Percentiles rank a stretch among this genome's conserved stretches.
Evolutionary conservation across 2,113 vertebrate species (phyloP).

Genomic region (Chionodraco myersi): DNA sequence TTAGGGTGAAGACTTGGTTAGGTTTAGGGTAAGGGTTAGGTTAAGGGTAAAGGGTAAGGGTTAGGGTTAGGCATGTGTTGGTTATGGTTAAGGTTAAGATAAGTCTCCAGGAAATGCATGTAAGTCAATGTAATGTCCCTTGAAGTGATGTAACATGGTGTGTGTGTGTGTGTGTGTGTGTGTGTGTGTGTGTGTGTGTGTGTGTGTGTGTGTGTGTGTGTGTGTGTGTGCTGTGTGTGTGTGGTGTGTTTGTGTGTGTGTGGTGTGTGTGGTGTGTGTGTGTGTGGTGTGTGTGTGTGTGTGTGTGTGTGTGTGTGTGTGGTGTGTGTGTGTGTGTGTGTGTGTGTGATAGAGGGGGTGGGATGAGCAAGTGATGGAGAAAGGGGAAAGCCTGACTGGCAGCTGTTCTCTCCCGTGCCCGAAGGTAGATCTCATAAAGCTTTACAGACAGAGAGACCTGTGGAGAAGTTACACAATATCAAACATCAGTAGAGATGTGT

Average conservation of each 20-base stretch:
- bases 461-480: conserved; percentile 58
- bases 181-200: no score
- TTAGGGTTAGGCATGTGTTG: no score
- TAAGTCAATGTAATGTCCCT: no score
- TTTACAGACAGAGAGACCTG: conserved; percentile 31
- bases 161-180: conserved; percentile 5
- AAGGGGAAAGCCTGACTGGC: conserved; percentile 22
- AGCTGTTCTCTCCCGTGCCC: conserved; percentile 37
- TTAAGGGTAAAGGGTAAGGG: no score
- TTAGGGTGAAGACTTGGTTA: no score
- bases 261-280: not conserved
- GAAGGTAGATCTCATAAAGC: conserved; percentile 47
- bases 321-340: no score
- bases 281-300: no score
- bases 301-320: no score
- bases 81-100: no score
- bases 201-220: not conserved
- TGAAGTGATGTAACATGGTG: not conserved
- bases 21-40: no score
- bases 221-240: conserved; percentile 25
- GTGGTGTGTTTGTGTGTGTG: conserved; percentile 14
- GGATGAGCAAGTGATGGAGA: conserved; percentile 20
- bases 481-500: conserved; percentile 38
- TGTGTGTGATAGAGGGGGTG: not conserved
- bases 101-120: no score